Evolutionary conservation across 2,113 vertebrate species (phyloP).

Genomic region (Psilopsiagon aymara): DNA sequence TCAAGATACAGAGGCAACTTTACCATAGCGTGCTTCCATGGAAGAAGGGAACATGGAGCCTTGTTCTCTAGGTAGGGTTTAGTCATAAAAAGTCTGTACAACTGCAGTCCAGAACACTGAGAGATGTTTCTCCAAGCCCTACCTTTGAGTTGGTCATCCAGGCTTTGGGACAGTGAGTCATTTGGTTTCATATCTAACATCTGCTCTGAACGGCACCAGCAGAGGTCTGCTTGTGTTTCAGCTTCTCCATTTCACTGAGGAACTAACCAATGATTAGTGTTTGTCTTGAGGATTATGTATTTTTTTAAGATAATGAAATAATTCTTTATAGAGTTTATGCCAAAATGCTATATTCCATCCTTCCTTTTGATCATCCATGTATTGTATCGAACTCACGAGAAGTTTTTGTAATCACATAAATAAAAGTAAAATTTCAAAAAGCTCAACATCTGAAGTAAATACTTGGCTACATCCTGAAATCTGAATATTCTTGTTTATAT

Average conservation of each 20-base stretch:
- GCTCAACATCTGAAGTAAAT: neutral
- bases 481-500: neutral
- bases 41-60: neutral
- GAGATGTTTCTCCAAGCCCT: neutral
- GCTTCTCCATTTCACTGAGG: neutral
- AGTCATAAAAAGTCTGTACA: neutral
- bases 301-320: neutral
- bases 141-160: fast-evolving
- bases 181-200: conserved; percentile 14
- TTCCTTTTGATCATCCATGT: neutral
- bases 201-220: neutral
- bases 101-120: neutral
- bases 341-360: neutral
- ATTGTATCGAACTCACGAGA: neutral
- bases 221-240: neutral
- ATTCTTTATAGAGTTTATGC: neutral
- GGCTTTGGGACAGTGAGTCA: neutral
- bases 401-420: neutral
- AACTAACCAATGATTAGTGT: neutral
- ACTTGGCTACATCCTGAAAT: neutral
- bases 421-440: neutral
- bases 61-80: neutral
- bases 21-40: neutral
- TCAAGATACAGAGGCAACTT: neutral
- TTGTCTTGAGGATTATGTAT: neutral